Evolutionary conservation across 2,888 invertebrate genomes (phyloP).

Genomic region (Noctuana brunneofusca): DNA sequence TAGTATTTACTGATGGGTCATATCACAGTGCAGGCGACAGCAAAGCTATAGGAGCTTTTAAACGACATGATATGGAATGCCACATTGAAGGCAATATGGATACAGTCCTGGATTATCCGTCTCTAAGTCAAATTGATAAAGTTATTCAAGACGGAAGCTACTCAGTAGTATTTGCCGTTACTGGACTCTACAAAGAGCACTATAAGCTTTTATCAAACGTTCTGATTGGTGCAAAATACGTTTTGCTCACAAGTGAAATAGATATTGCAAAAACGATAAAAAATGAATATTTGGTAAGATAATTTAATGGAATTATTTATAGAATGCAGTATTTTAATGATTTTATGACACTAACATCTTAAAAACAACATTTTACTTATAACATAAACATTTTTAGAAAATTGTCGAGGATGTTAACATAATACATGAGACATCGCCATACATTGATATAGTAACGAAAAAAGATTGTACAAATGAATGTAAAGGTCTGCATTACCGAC

Average conservation of each 20-base stretch:
- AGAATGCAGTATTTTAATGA: background rate
- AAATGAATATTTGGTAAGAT: constrained; percentile 85
- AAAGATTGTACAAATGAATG: constrained; percentile 5
- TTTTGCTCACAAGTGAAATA: constrained; percentile 55
- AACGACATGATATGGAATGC: constrained; percentile 88
- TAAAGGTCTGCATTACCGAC: constrained; percentile 1
- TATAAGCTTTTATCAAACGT: constrained; percentile 82
- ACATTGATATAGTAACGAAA: constrained; percentile 11
- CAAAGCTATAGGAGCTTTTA: constrained; percentile 82
- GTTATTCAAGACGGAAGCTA: constrained; percentile 49
- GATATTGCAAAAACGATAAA: constrained; percentile 87
- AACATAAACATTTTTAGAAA: constrained; percentile 14
- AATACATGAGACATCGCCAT: background rate
- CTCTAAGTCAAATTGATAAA: constrained; percentile 85
- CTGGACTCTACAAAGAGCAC: constrained; percentile 33
- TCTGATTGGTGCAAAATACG: constrained; percentile 86
- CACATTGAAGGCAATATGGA: constrained; percentile 83
- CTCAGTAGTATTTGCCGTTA: constrained; percentile 50
- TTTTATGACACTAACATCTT: background rate
- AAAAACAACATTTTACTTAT: background rate
- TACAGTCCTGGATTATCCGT: constrained; percentile 89
- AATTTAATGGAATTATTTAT: background rate
- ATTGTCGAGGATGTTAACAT: constrained; percentile 17
- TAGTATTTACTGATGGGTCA: constrained; percentile 89
- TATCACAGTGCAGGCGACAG: constrained; percentile 93